Evolutionary conservation across 2,797 vertebrate genomes (phyloP).

Genomic region (Paguma larvata): DNA sequence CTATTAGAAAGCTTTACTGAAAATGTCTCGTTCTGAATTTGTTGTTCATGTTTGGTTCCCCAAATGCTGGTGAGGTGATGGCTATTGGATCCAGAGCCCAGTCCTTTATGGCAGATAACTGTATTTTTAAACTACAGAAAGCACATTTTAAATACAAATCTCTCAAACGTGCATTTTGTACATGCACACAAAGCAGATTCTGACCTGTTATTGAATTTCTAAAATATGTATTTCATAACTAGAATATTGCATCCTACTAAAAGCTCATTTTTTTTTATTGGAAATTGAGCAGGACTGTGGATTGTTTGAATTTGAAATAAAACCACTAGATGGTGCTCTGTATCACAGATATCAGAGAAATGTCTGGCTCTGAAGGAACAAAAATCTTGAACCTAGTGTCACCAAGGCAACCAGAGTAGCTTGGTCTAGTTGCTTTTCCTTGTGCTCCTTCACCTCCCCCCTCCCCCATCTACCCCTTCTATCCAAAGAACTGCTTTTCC

Average conservation of each 20-base stretch:
- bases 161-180: background rate
- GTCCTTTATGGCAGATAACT: background rate
- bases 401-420: background rate
- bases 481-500: background rate
- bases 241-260: background rate
- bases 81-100: background rate
- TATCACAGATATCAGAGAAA: conserved; percentile 22
- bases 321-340: conserved; percentile 77
- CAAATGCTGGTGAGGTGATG: background rate
- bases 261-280: background rate
- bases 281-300: background rate
- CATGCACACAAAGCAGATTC: background rate
- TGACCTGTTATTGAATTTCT: background rate
- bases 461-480: background rate
- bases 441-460: background rate
- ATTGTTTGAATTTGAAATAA: conserved; percentile 8
- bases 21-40: background rate
- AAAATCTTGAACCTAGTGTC: background rate
- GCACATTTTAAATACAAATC: background rate
- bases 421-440: background rate
- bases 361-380: background rate
- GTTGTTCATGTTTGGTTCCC: background rate
- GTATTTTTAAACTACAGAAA: background rate
- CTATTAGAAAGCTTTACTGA: background rate
- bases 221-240: background rate